Conservation (phyloP, 1,140 invertebrate genomes). For the Caerostris darwini region DNA sequence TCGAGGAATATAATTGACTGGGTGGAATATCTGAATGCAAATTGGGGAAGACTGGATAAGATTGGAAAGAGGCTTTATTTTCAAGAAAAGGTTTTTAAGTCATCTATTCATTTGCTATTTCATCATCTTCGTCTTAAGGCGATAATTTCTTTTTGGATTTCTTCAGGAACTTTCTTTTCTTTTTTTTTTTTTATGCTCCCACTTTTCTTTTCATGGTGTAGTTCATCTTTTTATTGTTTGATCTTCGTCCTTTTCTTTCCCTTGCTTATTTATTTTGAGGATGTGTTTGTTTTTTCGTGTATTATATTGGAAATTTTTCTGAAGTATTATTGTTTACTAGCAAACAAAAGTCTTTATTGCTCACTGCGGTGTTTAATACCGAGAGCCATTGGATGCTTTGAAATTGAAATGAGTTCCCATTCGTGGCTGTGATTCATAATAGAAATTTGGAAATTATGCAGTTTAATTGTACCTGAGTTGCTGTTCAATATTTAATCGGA, state of each 20-base stretch:
- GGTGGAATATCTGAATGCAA: constrained; percentile 37
- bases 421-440: background rate
- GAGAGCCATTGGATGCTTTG: constrained; percentile 20
- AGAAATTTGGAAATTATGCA: background rate
- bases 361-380: constrained; percentile 8
- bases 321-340: constrained; percentile 35
- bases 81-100: constrained; percentile 38
- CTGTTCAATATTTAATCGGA: too few relatives aligned
- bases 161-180: background rate
- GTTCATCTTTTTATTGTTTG: constrained; percentile 6
- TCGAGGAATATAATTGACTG: constrained; percentile 71
- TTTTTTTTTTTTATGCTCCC: background rate
- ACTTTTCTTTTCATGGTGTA: background rate
- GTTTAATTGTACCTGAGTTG: too few relatives aligned
- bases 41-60: constrained; percentile 36
- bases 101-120: constrained; percentile 76
- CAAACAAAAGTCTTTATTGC: constrained; percentile 38
- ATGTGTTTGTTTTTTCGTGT: background rate
- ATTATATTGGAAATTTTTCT: background rate
- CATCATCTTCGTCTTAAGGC: constrained; percentile 42
- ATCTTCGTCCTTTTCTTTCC: background rate
- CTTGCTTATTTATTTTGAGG: background rate
- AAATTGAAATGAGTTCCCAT: background rate
- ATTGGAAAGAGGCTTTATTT: constrained; percentile 33
- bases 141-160: constrained; percentile 34